Evolutionary conservation across 2,797 vertebrate species (phyloP), one percentile per base, ranked within the genome.

Genomic region (Sebastes nivosus): DNA sequence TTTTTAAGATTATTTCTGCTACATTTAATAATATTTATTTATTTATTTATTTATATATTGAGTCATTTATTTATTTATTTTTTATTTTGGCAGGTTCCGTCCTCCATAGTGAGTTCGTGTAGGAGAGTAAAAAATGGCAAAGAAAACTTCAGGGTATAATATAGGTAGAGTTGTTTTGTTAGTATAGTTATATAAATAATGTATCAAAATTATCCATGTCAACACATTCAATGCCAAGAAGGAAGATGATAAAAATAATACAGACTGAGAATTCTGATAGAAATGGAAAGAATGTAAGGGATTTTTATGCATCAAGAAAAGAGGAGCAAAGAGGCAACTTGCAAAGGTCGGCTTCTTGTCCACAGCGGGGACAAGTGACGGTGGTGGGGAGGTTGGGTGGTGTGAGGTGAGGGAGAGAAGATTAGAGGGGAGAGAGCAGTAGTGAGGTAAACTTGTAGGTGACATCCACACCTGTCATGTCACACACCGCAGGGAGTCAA

Each of bases 401-500:
- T 10, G 2, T 24, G 61, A 24, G 22, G 32, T 14, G 55, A 34
- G 60, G 59, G 46, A 55, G 59, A 57, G 46, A 42, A 83, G 85
- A 87, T 88, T 80, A 87, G 67, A 74, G 75, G 34, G 67, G 70
- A 38, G 77, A 55, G 67, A 77, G 55, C 74, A 70, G 77, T 14
- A 58, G 67, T 25, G 72, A 78, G 85, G 73, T 81, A 80, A 70
- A 76, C 85, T 75, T 74, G 78, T 80, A 80, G 91, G 83, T 81
- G 86, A 91, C 88, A 87, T 88, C 85, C 60, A 80, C 88, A 83
- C 89, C 85, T 87, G 89, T 89, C 90, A 85, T 84, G 83, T 88
- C 82, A 55, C 57, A 30, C 79, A 5, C 90, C 8, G 2, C 80
- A 22, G 83, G 82, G 73, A 77, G 82, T 88, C 87, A 75, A 59